Conservation (phyloP, 2,888 invertebrate species). For the Oscheius sp. region DNA sequence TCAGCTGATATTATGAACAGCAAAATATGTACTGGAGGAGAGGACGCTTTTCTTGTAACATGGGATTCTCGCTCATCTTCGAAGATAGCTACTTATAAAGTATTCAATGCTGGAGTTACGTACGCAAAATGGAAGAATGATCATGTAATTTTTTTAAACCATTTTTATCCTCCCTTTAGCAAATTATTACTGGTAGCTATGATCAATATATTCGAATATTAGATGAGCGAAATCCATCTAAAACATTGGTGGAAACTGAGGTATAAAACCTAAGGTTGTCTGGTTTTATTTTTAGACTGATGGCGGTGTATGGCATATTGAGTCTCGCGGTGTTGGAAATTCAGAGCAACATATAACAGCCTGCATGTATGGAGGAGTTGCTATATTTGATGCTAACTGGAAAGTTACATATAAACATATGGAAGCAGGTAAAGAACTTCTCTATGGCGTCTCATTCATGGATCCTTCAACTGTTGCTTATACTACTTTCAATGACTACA, state of each 20-base stretch:
- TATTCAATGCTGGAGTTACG: conserved; percentile 54
- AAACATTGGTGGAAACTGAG: conserved; percentile 38
- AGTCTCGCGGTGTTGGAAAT: conserved; percentile 7
- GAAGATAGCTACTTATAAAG: conserved; percentile 33
- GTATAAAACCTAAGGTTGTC: no score
- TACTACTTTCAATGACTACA: conserved; percentile 56
- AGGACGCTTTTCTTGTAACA: conserved; percentile 46
- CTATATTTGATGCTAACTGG: conserved; percentile 32
- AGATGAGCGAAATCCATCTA: conserved; percentile 46
- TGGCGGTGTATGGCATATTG: conserved; percentile 58
- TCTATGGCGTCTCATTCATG: conserved; percentile 49
- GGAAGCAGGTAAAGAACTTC: conserved; percentile 43
- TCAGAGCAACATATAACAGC: conserved; percentile 35
- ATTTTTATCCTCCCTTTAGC: neutral
- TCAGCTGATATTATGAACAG: conserved; percentile 40
- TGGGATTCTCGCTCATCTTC: conserved; percentile 45
- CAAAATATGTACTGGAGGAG: conserved; percentile 45
- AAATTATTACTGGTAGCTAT: conserved; percentile 50
- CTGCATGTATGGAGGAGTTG: conserved; percentile 55
- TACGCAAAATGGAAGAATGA: conserved; percentile 39
- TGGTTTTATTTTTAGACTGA: conserved; percentile 40
- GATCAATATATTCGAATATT: conserved; percentile 50
- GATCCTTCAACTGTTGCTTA: conserved; percentile 22
- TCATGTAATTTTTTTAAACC: conserved; percentile 17
- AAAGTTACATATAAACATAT: conserved; percentile 37